Evolutionary conservation across 2,797 vertebrate genomes (phyloP), one percentile per base, ranked within the genome.

Genomic region (Manis pentadactyla): DNA sequence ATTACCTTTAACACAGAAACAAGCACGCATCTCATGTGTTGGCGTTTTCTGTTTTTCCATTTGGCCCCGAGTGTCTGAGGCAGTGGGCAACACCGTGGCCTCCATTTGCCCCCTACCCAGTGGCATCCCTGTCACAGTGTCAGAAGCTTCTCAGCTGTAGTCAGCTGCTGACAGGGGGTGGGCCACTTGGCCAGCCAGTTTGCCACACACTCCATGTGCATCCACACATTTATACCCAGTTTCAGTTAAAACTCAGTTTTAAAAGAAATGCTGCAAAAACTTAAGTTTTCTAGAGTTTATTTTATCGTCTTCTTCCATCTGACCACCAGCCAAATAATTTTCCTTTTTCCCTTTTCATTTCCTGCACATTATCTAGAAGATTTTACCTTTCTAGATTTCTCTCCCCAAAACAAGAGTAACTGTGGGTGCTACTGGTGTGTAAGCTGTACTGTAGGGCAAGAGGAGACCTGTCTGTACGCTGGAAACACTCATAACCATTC

Each of bases 1-100:
- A 98, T 99, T 99, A 99, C 99, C 99, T 98, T 99, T 86, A 79
- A 71, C 69, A 95, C 57, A 89, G 90, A 42, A 63, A 99, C 99
- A 98, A 99, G 98, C 99, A 99, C 99, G 98, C 99, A 99, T 99
- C 99, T 99, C 95, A 99, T 99, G 99, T 99, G 99, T 99, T 99
- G 99, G 98, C 99, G 97, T 98, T 98, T 98, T 98, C 98, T 98
- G 98, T 96, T 98, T 98, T 98, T 97, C 85, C 61, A 98, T 97
- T 98, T 98, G 98, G 98, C 98, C 98, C 98, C 98, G 97, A 98
- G 91, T 95, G 96, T 98, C 98, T 92, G 98, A 98, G 97, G 97
- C 98, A 92, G 98, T 93, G 97, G 98, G 98, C 98, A 98, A 97
- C 98, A 97, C 97, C 96, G 85, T 95, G 87, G 98, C 98, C 98